Percentiles rank a stretch among this genome's conserved stretches.
Evolutionary conservation across 2,797 vertebrate species (phyloP).

Genomic region (Molossus alvarezi): DNA sequence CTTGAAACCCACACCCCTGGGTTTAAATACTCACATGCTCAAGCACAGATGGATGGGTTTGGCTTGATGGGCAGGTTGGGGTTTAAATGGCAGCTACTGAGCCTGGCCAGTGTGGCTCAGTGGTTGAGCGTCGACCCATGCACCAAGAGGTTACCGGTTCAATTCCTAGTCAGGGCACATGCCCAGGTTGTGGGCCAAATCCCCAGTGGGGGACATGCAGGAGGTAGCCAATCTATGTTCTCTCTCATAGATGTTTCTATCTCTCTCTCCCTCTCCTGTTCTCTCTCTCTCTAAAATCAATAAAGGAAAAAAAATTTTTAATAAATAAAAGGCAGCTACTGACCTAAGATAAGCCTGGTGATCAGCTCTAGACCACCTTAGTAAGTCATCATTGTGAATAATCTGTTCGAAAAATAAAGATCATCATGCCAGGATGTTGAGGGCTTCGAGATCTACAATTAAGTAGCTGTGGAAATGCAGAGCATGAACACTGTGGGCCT

Average conservation of each 20-base stretch:
- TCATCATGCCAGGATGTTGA: neutral
- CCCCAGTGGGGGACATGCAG: too few relatives aligned
- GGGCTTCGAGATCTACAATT: neutral
- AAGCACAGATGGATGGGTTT: neutral
- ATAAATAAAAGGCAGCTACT: neutral
- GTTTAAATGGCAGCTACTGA: neutral
- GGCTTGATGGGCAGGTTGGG: neutral
- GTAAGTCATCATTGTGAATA: neutral
- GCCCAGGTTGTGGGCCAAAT: too few relatives aligned
- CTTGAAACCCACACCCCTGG: neutral
- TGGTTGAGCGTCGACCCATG: too few relatives aligned
- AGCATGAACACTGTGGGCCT: rapidly evolving
- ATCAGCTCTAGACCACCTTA: neutral
- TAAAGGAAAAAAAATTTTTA: too few relatives aligned
- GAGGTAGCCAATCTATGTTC: too few relatives aligned
- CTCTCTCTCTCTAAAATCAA: too few relatives aligned
- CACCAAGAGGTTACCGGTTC: too few relatives aligned
- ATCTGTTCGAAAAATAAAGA: neutral
- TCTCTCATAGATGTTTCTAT: too few relatives aligned
- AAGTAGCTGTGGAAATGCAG: neutral
- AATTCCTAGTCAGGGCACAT: too few relatives aligned
- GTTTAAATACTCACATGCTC: neutral
- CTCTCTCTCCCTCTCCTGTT: too few relatives aligned
- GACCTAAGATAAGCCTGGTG: neutral
- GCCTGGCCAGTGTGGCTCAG: too few relatives aligned